Evolutionary conservation across 2,888 invertebrate species (phyloP).

Genomic region (Platycnemis pennipes): DNA sequence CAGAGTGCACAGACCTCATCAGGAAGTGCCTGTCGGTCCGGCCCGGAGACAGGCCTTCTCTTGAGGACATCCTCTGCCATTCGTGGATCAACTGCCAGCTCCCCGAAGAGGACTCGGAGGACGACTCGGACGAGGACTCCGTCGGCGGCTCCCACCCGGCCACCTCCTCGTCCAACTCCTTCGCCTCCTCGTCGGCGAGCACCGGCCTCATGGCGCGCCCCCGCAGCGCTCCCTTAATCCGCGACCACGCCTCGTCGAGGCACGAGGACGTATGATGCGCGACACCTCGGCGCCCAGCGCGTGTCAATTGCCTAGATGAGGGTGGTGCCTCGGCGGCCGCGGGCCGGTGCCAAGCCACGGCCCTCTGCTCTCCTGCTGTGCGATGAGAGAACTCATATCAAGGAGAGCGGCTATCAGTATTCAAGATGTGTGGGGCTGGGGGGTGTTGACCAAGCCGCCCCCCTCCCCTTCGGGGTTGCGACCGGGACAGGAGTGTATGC

Average conservation of each 20-base stretch:
- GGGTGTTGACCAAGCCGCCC: neutral
- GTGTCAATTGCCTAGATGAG: neutral
- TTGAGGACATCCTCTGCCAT: conserved; percentile 81
- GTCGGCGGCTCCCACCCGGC: neutral
- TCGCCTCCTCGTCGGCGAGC: neutral
- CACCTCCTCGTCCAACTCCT: neutral
- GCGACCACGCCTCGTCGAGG: neutral
- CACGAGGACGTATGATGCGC: conserved; percentile 12
- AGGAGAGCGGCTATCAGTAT: conserved; percentile 27
- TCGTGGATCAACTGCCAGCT: conserved; percentile 79
- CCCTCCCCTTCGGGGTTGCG: neutral
- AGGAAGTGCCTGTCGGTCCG: conserved; percentile 79
- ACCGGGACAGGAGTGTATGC: neutral
- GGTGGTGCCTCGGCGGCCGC: neutral
- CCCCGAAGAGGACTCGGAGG: neutral
- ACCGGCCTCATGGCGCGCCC: neutral
- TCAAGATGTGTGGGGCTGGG: neutral
- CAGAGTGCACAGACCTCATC: conserved; percentile 81
- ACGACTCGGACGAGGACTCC: neutral
- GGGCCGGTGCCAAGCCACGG: neutral
- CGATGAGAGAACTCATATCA: conserved; percentile 25
- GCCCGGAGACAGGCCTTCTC: conserved; percentile 79
- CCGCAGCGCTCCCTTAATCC: neutral
- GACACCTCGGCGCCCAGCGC: neutral
- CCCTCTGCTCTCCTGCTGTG: neutral